These are phyloP conservation scores for Dryobotodes eremita DNA, from an alignment of 2,888 invertebrate species.

Conservation along the genomic window DNA sequence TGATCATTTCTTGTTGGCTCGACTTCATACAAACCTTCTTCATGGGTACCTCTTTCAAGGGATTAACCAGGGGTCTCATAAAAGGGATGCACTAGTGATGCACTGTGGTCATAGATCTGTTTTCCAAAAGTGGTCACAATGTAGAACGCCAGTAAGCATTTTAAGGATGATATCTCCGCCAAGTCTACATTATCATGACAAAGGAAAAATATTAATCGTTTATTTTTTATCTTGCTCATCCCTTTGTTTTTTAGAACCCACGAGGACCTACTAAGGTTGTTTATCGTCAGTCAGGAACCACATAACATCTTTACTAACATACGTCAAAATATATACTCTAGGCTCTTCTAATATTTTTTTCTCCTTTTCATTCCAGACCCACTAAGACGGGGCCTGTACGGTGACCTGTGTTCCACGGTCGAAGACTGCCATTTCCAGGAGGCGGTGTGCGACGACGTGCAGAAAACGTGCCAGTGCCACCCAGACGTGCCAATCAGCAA, in stretches of 20 bases:
- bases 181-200: no score
- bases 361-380: constrained; percentile 58
- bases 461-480: constrained; percentile 93
- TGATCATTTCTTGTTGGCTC: neutral
- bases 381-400: constrained; percentile 86
- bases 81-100: neutral
- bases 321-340: neutral
- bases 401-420: constrained; percentile 93
- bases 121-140: neutral
- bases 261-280: neutral
- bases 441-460: constrained; percentile 93
- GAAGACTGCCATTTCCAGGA: constrained; percentile 94
- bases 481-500: constrained; percentile 94
- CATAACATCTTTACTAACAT: neutral
- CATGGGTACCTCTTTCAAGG: no score
- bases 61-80: neutral
- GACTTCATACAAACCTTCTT: neutral
- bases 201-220: no score
- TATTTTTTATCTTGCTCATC: neutral
- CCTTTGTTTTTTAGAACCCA: neutral
- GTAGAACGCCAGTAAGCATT: no score
- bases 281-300: neutral
- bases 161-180: neutral
- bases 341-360: neutral
- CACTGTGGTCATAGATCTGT: neutral